Percentiles rank a stretch among this genome's conserved stretches.
Conservation (phyloP, 2,797 vertebrate species). For the Miichthys miiuy region DNA sequence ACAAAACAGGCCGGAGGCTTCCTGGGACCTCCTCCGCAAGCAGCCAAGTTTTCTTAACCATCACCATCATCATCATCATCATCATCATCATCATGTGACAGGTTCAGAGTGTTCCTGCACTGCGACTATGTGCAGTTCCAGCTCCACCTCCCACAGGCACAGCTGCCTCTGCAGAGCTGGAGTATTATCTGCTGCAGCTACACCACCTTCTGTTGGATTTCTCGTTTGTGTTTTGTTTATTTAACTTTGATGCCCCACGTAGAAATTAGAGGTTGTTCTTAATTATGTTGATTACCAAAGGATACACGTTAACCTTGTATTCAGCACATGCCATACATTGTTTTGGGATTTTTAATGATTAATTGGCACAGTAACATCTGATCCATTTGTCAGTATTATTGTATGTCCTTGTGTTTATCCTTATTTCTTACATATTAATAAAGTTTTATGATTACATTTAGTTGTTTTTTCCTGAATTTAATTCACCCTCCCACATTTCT, state of each 20-base stretch:
- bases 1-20: conserved; percentile 99
- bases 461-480: not conserved
- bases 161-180: conserved; percentile 6
- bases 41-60: conserved; percentile 94
- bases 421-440: conserved; percentile 60
- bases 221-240: conserved; percentile 55
- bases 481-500: too few species aligned
- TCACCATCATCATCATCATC: too few species aligned
- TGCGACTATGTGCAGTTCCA: not conserved
- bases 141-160: conserved; percentile 16
- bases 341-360: conserved; percentile 49
- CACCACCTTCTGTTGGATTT: conserved; percentile 23
- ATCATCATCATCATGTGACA: not conserved
- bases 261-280: conserved; percentile 49
- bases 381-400: conserved; percentile 71
- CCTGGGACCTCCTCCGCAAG: conserved; percentile 96
- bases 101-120: not conserved
- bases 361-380: conserved; percentile 42
- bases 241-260: conserved; percentile 59
- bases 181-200: conserved; percentile 49
- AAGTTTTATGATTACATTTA: conserved; percentile 66
- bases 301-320: conserved; percentile 24
- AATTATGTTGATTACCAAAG: conserved; percentile 42
- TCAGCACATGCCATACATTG: conserved; percentile 18
- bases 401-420: conserved; percentile 33